These are phyloP conservation scores for Charanyca ferruginea DNA, from an alignment of 2,888 invertebrate genomes.

Conservation along the genomic window DNA sequence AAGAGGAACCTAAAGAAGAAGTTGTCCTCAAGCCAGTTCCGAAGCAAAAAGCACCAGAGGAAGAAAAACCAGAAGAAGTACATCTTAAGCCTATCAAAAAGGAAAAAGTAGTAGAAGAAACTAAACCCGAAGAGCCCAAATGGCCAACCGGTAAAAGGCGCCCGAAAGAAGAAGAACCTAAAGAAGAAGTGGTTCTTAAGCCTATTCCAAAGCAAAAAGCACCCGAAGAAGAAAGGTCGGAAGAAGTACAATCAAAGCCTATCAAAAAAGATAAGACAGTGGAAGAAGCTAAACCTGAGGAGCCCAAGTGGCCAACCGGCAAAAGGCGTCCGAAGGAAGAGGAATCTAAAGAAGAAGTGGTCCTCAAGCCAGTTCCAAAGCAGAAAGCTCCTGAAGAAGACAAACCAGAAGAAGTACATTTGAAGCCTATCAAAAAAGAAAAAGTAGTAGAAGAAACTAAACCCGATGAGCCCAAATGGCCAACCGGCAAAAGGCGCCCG, in stretches of 20 bases:
- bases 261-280: constrained; percentile 1
- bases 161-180: constrained; percentile 14
- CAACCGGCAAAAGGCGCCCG: constrained; percentile 8
- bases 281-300: constrained; percentile 30
- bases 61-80: constrained; percentile 15
- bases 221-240: constrained; percentile 7
- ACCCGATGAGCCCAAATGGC: constrained; percentile 56
- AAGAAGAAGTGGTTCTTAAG: constrained; percentile 11
- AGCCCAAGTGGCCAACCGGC: constrained; percentile 51
- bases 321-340: constrained; percentile 12
- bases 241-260: neutral
- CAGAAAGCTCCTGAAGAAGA: constrained; percentile 8
- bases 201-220: constrained; percentile 9
- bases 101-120: constrained; percentile 2
- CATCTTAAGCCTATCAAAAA: constrained; percentile 1
- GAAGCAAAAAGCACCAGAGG: neutral
- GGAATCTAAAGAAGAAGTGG: constrained; percentile 12
- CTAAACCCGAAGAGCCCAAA: constrained; percentile 55
- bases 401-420: constrained; percentile 4
- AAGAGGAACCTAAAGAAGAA: constrained; percentile 17
- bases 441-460: constrained; percentile 3
- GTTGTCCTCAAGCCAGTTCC: constrained; percentile 10
- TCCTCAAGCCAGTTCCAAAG: constrained; percentile 9
- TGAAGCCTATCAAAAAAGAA: constrained; percentile 1
- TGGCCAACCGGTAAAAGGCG: constrained; percentile 21